Evolutionary conservation across 2,888 invertebrate genomes (phyloP).

Genomic region (Laothoe populi): DNA sequence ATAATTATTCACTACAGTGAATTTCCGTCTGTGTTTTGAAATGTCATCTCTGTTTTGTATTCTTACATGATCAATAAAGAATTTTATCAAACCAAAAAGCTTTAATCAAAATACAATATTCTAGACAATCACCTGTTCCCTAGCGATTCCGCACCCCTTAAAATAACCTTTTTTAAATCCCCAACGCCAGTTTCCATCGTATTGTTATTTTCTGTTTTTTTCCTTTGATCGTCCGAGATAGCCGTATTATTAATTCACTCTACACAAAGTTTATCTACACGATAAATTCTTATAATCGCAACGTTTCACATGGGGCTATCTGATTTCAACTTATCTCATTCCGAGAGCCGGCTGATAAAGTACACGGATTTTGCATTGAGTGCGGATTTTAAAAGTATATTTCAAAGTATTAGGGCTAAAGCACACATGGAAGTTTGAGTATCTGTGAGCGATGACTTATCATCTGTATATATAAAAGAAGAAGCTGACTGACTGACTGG

Average conservation of each 20-base stretch:
- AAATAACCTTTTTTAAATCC: neutral
- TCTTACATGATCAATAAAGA: too few species aligned
- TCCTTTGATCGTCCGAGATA: conserved; percentile 36
- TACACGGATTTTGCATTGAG: conserved; percentile 32
- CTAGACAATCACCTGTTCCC: too few species aligned
- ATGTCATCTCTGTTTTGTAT: too few species aligned
- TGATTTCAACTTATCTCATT: conserved; percentile 24
- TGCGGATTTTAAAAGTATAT: conserved; percentile 16
- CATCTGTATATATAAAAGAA: too few species aligned
- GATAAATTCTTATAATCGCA: conserved; percentile 40
- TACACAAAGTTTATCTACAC: conserved; percentile 30
- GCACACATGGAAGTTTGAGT: neutral
- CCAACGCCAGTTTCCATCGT: conserved; percentile 3
- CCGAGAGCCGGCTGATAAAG: conserved; percentile 25
- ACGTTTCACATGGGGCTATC: conserved; percentile 33
- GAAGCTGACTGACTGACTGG: too few species aligned
- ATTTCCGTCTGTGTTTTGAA: too few species aligned
- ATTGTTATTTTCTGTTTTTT: conserved; percentile 10
- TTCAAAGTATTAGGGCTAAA: conserved; percentile 1
- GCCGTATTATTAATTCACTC: conserved; percentile 27
- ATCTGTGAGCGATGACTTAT: too few species aligned
- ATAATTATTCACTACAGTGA: too few species aligned
- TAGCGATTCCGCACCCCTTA: neutral
- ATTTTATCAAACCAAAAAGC: too few species aligned
- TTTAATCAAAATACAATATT: too few species aligned